phyloP scores from a whole-genome alignment of 2,113 vertebrate species.

The Silurus meridionalis region DNA sequence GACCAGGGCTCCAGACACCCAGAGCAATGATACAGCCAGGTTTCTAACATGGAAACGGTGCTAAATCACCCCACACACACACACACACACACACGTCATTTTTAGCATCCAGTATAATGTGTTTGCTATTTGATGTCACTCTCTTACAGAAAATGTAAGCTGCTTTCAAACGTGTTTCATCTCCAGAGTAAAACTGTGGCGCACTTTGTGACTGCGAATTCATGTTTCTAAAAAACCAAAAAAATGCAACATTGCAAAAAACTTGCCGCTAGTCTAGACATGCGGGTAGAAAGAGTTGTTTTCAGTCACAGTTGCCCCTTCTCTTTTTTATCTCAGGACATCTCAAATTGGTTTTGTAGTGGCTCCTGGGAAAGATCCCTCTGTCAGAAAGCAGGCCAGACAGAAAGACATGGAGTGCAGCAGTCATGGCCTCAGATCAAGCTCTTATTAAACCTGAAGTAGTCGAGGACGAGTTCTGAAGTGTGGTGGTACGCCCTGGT shows the following conservation, averaged over 20 bases:
- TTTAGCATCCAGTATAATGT: constrained; percentile 50
- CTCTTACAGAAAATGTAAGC: constrained; percentile 38
- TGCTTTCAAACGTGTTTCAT: constrained; percentile 30
- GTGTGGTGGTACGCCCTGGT: constrained; percentile 65
- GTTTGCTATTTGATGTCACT: constrained; percentile 41
- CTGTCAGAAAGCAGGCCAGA: constrained; percentile 14
- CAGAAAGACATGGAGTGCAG: constrained; percentile 12
- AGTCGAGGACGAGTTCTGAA: constrained; percentile 32
- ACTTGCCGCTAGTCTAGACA: constrained; percentile 14
- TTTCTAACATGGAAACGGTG: constrained; percentile 57
- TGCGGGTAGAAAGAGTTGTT: constrained; percentile 12
- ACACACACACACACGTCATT: not conserved
- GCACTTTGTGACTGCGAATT: not conserved
- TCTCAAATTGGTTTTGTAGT: constrained; percentile 23
- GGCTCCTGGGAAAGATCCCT: constrained; percentile 1
- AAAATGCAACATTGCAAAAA: constrained; percentile 12
- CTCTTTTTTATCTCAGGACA: constrained; percentile 44
- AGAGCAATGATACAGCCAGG: constrained; percentile 57
- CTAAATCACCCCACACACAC: constrained; percentile 50
- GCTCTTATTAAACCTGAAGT: constrained; percentile 21
- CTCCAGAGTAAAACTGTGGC: not conserved
- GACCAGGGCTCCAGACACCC: constrained; percentile 64
- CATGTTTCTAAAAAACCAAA: not conserved
- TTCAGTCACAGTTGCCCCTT: constrained; percentile 3
- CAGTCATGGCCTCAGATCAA: constrained; percentile 11